Base-by-base conservation (phyloP, 2,888 invertebrate genomes). In the Acronicta aceris region DNA sequence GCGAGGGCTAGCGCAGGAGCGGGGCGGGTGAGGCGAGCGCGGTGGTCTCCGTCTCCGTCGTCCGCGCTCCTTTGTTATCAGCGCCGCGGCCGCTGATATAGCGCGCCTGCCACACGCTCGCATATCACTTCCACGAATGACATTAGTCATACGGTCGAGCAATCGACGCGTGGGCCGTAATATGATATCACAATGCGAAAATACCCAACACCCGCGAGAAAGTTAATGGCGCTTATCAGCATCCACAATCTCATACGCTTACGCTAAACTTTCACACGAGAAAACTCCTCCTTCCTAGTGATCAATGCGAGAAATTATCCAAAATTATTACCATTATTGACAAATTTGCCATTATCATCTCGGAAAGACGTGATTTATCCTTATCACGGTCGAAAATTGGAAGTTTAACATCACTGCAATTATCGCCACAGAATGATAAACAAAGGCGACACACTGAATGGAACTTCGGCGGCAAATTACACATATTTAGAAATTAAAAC, bases 371-470 rank as follows among this genome's bases (percentile, higher is more conserved):
- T 86, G 96, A 95, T 93, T 96, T 96, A 90, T 95, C 95, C 94
- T 96, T 96, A 95, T 96, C 96, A 95, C 96, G 96, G 93, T 96
- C 96, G 94, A 97, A 97, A 95, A 97, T 96, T 95, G 96, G 96
- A 95, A 96, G 95, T 95, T 96, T 96, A 95, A 95, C 96, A 96
- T 97, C 97, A 95, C 96, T 95, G 94, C 95, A 95, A 94, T 95
- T 95, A 95, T 95, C 95, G 93, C 96, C 96, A 95, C 95, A 95
- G 91, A 96, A 96, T 95, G 97, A 97, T 96, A 98, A 97, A 96
- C 98, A 98, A 96, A 98, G 97, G 95, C 98, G 97, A 97, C 98
- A 98, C 96, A 98, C 97, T 96, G 97, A 97, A 96, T 97, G 97
- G 96, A 97, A 98, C 96, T 97, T 98, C 96, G 97, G 96, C 96